These are phyloP conservation scores for Mechanitis messenoides DNA, from an alignment of 2,888 invertebrate species.

Conservation along the genomic window DNA sequence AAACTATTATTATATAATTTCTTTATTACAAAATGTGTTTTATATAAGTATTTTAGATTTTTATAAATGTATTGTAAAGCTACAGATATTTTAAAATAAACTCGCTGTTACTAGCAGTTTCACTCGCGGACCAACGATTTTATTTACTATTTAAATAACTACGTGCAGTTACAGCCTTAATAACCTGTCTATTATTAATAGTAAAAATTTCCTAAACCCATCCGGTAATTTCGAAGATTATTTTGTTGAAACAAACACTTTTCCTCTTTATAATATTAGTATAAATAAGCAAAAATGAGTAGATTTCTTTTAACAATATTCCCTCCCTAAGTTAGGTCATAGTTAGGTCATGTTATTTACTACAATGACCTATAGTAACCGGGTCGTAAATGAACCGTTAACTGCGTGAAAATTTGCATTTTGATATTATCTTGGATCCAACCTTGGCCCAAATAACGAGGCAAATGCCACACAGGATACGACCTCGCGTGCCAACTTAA, in stretches of 20 bases:
- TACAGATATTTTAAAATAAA: too few relatives aligned
- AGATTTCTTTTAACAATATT: neutral
- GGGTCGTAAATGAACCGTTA: conserved; percentile 22
- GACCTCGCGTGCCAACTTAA: conserved; percentile 28
- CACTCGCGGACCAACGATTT: too few relatives aligned
- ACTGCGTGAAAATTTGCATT: conserved; percentile 47
- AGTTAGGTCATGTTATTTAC: conserved; percentile 8
- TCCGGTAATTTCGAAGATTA: too few relatives aligned
- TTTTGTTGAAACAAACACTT: too few relatives aligned
- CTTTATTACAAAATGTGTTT: too few relatives aligned
- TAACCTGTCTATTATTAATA: too few relatives aligned
- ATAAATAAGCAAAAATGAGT: neutral
- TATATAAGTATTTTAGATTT: neutral
- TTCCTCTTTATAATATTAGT: too few relatives aligned
- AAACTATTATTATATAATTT: too few relatives aligned
- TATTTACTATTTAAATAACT: too few relatives aligned
- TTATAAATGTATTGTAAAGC: neutral
- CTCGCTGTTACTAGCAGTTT: too few relatives aligned
- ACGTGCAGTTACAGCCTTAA: too few relatives aligned
- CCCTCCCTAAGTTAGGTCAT: neutral
- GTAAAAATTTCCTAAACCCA: too few relatives aligned
- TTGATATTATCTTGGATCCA: conserved; percentile 53
- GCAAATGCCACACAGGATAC: conserved; percentile 39
- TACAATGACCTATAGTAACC: conserved; percentile 14
- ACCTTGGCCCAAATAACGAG: conserved; percentile 57